Percentiles rank a stretch among this genome's conserved stretches.
phyloP scores from a whole-genome alignment of 2,888 invertebrate species.

The Tetrapedia diversipes region DNA sequence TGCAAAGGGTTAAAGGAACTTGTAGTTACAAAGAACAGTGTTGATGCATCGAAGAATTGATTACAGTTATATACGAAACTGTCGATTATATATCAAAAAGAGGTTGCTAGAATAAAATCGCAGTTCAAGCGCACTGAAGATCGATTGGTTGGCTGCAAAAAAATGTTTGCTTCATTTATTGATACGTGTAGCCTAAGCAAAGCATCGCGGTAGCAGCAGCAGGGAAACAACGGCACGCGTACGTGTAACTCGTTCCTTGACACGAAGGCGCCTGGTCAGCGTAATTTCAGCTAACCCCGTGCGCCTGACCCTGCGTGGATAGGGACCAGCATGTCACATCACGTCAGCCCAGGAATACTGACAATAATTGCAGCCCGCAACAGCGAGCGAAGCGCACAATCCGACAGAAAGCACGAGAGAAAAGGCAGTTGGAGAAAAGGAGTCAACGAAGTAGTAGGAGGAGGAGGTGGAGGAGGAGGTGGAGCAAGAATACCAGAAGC shows the following conservation, averaged over 20 bases:
- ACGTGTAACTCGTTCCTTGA: constrained; percentile 61
- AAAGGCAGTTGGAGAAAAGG: constrained; percentile 33
- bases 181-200: too few species aligned
- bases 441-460: neutral
- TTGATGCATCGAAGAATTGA: too few species aligned
- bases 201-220: constrained; percentile 6
- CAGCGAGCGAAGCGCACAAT: constrained; percentile 45
- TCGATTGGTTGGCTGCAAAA: too few species aligned
- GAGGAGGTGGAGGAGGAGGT: constrained; percentile 17
- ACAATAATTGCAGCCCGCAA: constrained; percentile 70
- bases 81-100: too few species aligned
- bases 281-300: constrained; percentile 73
- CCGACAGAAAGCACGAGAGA: constrained; percentile 33
- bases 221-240: constrained; percentile 66
- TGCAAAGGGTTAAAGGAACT: too few species aligned
- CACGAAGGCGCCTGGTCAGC: constrained; percentile 64
- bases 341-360: constrained; percentile 73
- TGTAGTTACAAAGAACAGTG: too few species aligned
- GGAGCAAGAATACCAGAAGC: constrained; percentile 45
- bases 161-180: too few species aligned
- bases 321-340: constrained; percentile 70
- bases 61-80: too few species aligned
- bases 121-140: too few species aligned
- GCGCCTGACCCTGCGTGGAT: constrained; percentile 68
- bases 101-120: too few species aligned